Evolutionary conservation across 2,113 vertebrate species (phyloP), one percentile per base, ranked within the genome.

Genomic region (Centropristis striata): DNA sequence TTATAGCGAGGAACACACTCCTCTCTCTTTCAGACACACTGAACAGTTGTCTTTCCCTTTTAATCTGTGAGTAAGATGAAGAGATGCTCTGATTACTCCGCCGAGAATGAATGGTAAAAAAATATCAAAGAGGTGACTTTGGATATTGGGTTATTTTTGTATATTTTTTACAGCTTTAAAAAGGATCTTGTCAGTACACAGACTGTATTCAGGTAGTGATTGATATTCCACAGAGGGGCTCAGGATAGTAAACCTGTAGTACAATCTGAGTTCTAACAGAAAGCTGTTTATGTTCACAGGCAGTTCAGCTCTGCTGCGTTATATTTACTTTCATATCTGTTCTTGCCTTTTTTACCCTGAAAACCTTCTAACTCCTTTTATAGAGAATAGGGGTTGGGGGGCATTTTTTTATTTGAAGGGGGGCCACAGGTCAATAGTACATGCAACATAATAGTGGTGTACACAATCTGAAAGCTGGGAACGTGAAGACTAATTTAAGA

Each of bases 81-180:
- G 77, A 76, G 85, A 51, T 74, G 67, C 84, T 83, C 41, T 85
- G 86, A 88, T 85, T 79, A 74, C 74, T 57, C 80, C 11, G 3
- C 71, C 23, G 64, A 69, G 74, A 73, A 49, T 73, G 78, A 83
- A 80, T 42, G 0, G n/a, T n/a, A 44, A 42, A 21, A n/a, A 32
- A 68, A 55, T 42, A 66, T 66, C 49, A 41, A 80, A 70, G 69
- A 60, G 59, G 36, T 82, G 65, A 75, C 49, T 69, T 42, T 71
- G 66, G 53, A 75, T 82, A 77, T 77, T 71, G 63, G 58, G 58
- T 69, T 80, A 60, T 89, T 91, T 89, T 71, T 71, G 71, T 79
- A n/a, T 44, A 71, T 61, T 66, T 32, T 79, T 51, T 61, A 44
- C 7, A 28, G 25, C 60, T 49, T 57, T 39, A 44, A 58, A 51